phyloP scores from a whole-genome alignment of 2,888 invertebrate species.

The Ypsolopha sequella region DNA sequence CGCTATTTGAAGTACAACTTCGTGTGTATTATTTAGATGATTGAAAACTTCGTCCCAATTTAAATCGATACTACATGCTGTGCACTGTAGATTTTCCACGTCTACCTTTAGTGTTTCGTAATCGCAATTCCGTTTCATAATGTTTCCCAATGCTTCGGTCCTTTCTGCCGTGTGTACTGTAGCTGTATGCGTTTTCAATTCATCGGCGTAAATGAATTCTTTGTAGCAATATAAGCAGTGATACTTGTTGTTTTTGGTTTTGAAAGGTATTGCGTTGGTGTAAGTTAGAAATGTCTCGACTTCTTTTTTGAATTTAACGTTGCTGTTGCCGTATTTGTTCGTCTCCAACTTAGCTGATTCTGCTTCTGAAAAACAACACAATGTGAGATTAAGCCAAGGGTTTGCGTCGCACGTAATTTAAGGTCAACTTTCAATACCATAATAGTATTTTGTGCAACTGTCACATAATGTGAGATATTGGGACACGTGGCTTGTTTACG shows the following conservation, averaged over 20 bases:
- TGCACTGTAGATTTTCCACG: conserved; percentile 1
- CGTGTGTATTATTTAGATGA: conserved; percentile 30
- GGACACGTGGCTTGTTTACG: too few species aligned
- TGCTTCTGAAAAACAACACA: too few species aligned
- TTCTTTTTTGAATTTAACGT: neutral
- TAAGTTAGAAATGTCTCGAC: neutral
- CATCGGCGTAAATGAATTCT: neutral
- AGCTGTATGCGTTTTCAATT: neutral
- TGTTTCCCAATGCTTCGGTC: neutral
- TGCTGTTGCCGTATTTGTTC: too few species aligned
- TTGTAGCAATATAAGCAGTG: neutral
- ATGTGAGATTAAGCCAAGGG: too few species aligned
- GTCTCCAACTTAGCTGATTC: too few species aligned
- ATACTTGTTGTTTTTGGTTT: neutral
- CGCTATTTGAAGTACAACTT: conserved; percentile 22
- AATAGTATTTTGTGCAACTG: too few species aligned
- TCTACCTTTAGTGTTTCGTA: conserved; percentile 1
- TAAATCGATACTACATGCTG: neutral
- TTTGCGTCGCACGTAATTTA: too few species aligned
- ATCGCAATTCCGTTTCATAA: neutral
- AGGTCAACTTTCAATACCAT: too few species aligned
- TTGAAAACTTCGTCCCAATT: conserved; percentile 37
- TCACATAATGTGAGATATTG: too few species aligned
- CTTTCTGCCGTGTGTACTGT: neutral
- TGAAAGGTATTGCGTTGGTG: conserved; percentile 3